These are phyloP conservation scores for Tetraneura akinire DNA, from an alignment of 1,140 invertebrate genomes.

Conservation along the genomic window DNA sequence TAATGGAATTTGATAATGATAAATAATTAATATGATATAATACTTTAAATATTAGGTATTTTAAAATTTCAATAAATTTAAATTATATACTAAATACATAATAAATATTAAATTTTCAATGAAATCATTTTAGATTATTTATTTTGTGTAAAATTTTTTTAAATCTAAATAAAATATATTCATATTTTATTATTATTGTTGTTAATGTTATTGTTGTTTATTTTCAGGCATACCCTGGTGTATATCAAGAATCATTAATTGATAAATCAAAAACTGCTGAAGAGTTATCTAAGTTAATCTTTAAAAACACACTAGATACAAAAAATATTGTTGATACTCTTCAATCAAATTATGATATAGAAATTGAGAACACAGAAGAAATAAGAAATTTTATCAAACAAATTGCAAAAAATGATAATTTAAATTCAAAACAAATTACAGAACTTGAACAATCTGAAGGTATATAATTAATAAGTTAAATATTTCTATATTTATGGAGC, in stretches of 20 bases:
- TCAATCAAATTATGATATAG: constrained; percentile 58
- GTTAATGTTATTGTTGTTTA: no score
- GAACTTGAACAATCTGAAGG: constrained; percentile 56
- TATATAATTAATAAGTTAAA: neutral
- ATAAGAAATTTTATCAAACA: constrained; percentile 62
- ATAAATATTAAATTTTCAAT: neutral
- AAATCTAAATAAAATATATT: neutral
- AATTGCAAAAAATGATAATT: constrained; percentile 63
- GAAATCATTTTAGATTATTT: neutral
- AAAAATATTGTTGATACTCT: constrained; percentile 53
- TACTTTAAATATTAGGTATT: no score
- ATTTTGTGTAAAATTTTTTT: neutral
- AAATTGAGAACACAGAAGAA: constrained; percentile 61
- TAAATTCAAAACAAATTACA: constrained; percentile 61
- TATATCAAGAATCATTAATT: constrained; percentile 41
- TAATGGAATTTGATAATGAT: no score
- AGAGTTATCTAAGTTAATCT: constrained; percentile 54
- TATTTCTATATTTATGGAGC: neutral
- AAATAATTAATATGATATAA: no score
- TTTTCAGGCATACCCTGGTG: constrained; percentile 39
- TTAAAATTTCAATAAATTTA: no score
- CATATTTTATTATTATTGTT: neutral
- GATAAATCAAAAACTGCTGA: constrained; percentile 56
- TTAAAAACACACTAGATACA: constrained; percentile 49
- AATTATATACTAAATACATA: no score